Evolutionary conservation across 2,888 invertebrate genomes (phyloP), one percentile per base, ranked within the genome.

Genomic region (Ophion obscuratus): DNA sequence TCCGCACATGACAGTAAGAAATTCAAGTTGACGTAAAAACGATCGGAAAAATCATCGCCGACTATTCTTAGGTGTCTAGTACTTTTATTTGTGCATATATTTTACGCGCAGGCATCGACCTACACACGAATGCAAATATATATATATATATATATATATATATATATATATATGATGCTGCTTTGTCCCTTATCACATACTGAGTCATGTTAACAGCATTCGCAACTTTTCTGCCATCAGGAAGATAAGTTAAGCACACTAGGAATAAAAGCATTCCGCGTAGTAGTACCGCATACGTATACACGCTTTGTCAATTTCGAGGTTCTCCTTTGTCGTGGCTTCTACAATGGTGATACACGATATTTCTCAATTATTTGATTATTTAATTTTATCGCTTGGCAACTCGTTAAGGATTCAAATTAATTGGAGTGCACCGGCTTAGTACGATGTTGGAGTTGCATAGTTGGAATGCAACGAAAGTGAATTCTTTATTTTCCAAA

Each of bases 131-230:
- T 53, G 17, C 53, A 53, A 4, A 70, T 47, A 44, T 9, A 74
- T n/a, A 27, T n/a, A 31, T 20, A 27, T 14, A 67, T 24, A 47
- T 76, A 74, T 31, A 31, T 11, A 70, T 47, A 44, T 9, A 61
- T n/a, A 27, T n/a, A 31, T 20, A 47, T 14, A 67, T 24, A 47
- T 76, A 74, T 31, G 47, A 67, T 6, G 61, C 20, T 40, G 59
- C 44, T 40, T 47, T 70, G 57, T 71, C 27, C 67, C 81, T 86
- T 81, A 74, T 81, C 76, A 40, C 31, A 44, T 14, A 24, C 47
- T 86, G 81, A 85, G 78, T 85, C 85, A 85, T 31, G 85, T 78
- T 68, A 68, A 36, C 17, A 81, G 68, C 62, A 78, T 78, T 81
- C 77, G 77, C 81, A 24, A 75, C 44, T 78, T 81, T 81, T 71